Percentiles rank a stretch among this genome's conserved stretches.
Conservation (phyloP, 1,140 invertebrate genomes). For the Rhyzopertha dominica region DNA sequence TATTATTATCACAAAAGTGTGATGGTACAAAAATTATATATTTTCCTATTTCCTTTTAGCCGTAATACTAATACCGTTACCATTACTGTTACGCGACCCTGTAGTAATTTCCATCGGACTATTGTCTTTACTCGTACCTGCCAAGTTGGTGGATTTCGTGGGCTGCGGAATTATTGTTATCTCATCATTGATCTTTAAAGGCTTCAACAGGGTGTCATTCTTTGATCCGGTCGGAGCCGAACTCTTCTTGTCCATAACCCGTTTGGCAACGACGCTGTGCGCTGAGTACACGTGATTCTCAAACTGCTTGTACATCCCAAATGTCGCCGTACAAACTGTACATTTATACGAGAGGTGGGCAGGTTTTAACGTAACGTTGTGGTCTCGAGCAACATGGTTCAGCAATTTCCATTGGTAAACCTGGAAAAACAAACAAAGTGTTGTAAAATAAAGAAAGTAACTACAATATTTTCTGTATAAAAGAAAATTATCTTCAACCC, state of each 20-base stretch:
- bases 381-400: conserved; percentile 85
- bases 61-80: conserved; percentile 16
- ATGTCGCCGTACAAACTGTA: conserved; percentile 89
- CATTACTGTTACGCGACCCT: conserved; percentile 16
- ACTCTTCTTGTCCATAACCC: conserved; percentile 71
- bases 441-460: too few species aligned
- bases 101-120: conserved; percentile 20
- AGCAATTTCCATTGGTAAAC: conserved; percentile 90
- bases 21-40: too few species aligned
- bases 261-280: conserved; percentile 78
- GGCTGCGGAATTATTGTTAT: conserved; percentile 89
- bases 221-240: conserved; percentile 46
- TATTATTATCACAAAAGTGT: too few species aligned
- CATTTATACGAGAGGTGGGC: conserved; percentile 92
- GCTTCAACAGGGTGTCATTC: conserved; percentile 69
- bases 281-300: conserved; percentile 91
- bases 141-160: conserved; percentile 47
- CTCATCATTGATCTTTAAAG: conserved; percentile 86
- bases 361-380: conserved; percentile 85
- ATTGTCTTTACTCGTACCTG: conserved; percentile 33
- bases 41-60: conserved; percentile 1
- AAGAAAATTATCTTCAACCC: too few species aligned
- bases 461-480: too few species aligned
- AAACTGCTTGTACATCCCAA: conserved; percentile 92
- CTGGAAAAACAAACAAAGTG: too few species aligned